Percentiles rank a stretch among this genome's conserved stretches.
Evolutionary conservation across 2,888 invertebrate species (phyloP).

Genomic region (Deroplatys truncata): DNA sequence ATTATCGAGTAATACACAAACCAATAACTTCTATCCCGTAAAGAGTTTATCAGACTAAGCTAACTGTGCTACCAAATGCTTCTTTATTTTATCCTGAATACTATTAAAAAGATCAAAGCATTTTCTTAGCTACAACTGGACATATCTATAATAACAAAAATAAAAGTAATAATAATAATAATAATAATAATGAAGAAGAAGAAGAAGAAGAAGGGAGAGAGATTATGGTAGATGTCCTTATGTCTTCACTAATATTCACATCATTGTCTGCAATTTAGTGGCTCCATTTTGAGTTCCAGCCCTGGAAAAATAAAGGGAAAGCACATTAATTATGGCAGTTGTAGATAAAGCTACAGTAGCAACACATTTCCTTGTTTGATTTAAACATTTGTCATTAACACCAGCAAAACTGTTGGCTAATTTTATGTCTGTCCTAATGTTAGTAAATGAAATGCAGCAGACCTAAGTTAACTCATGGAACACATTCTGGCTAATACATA

Average conservation of each 20-base stretch:
- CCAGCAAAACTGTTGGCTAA: no score
- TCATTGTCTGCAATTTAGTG: conserved; percentile 22
- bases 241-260: conserved; percentile 20
- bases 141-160: conserved; percentile 27
- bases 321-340: neutral
- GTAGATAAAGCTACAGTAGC: no score
- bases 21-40: conserved; percentile 25
- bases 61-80: conserved; percentile 31
- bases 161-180: neutral
- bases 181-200: neutral
- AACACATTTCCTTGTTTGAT: no score
- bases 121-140: conserved; percentile 29
- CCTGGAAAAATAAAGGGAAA: conserved; percentile 24
- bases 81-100: conserved; percentile 25
- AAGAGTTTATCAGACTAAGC: conserved; percentile 11
- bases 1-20: conserved; percentile 21
- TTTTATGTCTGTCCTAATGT: no score
- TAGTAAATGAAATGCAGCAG: no score
- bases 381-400: no score
- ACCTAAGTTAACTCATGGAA: no score
- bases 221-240: neutral
- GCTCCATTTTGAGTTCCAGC: conserved; percentile 32
- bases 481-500: no score
- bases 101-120: conserved; percentile 29
- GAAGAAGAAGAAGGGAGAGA: neutral